Evolutionary conservation across 2,888 invertebrate species (phyloP).

Genomic region (Euplagia quadripunctaria): DNA sequence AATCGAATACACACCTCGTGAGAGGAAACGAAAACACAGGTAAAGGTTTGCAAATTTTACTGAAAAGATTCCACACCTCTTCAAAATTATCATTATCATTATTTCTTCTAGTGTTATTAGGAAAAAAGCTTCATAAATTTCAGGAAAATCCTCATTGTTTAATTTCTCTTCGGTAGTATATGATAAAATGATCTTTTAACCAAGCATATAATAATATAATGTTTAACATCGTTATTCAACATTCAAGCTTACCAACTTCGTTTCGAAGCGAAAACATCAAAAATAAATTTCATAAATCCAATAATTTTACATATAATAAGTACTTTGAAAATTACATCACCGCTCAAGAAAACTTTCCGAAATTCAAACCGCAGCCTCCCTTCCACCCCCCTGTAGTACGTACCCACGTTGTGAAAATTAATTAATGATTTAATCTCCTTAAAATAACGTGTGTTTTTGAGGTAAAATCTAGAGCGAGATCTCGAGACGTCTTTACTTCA

Average conservation of each 20-base stretch:
- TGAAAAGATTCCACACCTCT: too few species aligned
- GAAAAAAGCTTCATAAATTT: too few species aligned
- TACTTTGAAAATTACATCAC: background rate
- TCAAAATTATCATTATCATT: too few species aligned
- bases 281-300: background rate
- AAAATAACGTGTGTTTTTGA: slow-evolving; percentile 40
- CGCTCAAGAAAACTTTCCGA: slow-evolving; percentile 25
- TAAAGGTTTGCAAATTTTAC: too few species aligned
- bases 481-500: slow-evolving; percentile 10
- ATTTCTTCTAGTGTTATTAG: too few species aligned
- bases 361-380: slow-evolving; percentile 15
- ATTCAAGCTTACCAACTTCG: background rate
- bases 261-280: background rate
- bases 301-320: background rate
- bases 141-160: too few species aligned
- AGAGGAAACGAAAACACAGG: too few species aligned
- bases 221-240: background rate
- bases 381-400: slow-evolving; percentile 24
- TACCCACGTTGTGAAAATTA: slow-evolving; percentile 48
- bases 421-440: slow-evolving; percentile 63
- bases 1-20: too few species aligned
- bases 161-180: too few species aligned
- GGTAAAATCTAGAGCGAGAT: slow-evolving; percentile 22
- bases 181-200: too few species aligned
- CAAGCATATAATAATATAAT: too few species aligned